These are phyloP conservation scores for Glomeris maerens DNA, from an alignment of 1,140 invertebrate genomes.

Conservation along the genomic window DNA sequence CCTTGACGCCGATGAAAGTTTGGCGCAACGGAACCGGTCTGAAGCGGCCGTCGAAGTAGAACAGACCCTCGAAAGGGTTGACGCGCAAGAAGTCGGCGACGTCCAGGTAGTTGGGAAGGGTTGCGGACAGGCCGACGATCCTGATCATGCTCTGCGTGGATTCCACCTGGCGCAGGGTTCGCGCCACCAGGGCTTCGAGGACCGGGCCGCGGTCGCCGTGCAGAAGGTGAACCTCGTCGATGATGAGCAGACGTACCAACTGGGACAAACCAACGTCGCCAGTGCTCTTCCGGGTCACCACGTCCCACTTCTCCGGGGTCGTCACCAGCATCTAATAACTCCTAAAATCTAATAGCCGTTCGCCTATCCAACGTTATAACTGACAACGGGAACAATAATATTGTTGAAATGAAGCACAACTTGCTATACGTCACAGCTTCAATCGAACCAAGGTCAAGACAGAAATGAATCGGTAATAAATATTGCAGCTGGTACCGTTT, in stretches of 20 bases:
- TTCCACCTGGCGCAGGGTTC: slow-evolving; percentile 88
- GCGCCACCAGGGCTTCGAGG: slow-evolving; percentile 89
- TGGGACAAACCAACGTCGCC: slow-evolving; percentile 77
- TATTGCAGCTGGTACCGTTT: no score
- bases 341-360: no score
- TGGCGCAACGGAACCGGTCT: slow-evolving; percentile 87
- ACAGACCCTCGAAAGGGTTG: slow-evolving; percentile 81
- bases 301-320: slow-evolving; percentile 99
- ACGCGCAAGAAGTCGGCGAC: slow-evolving; percentile 88
- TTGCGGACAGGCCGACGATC: slow-evolving; percentile 95
- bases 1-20: slow-evolving; percentile 84
- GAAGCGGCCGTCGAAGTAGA: slow-evolving; percentile 94
- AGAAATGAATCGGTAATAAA: no score
- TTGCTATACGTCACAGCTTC: no score
- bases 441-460: no score
- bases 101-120: slow-evolving; percentile 94
- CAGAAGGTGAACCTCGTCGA: slow-evolving; percentile 96
- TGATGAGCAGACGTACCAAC: slow-evolving; percentile 86
- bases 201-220: slow-evolving; percentile 96
- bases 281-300: slow-evolving; percentile 86
- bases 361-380: no score
- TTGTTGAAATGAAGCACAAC: no score
- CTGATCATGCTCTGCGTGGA: slow-evolving; percentile 91
- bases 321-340: slow-evolving; percentile 84
- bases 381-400: no score